Percentiles rank a stretch among this genome's conserved stretches.
Conservation (phyloP, 1,140 invertebrate genomes). For the Drosophila subpulchrella region DNA sequence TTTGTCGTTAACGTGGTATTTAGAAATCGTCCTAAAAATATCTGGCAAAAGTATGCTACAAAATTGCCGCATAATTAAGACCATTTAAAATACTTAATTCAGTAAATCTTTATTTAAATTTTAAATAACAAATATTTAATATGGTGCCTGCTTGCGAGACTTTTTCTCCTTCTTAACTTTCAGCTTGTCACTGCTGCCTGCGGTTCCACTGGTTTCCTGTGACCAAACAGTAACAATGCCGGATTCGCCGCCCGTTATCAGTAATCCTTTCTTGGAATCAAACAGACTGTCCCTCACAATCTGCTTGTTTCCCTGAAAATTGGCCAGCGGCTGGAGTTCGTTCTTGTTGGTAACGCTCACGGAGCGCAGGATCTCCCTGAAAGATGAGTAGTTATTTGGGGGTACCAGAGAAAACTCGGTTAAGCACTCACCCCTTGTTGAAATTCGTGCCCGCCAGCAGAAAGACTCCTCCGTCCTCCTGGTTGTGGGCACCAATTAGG, state of each 20-base stretch:
- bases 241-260: constrained; percentile 89
- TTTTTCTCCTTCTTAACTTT: constrained; percentile 58
- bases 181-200: constrained; percentile 15
- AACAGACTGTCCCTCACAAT: constrained; percentile 88
- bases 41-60: background rate
- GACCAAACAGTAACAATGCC: constrained; percentile 88
- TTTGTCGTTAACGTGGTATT: too few relatives aligned
- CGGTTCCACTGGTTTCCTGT: constrained; percentile 3
- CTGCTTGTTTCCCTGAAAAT: constrained; percentile 88
- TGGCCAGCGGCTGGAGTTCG: constrained; percentile 85
- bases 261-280: constrained; percentile 85
- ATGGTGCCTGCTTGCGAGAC: constrained; percentile 47
- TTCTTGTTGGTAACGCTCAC: constrained; percentile 85
- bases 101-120: background rate
- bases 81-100: background rate
- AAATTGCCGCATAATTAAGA: background rate
- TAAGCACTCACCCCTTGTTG: constrained; percentile 82
- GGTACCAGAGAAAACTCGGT: too few relatives aligned
- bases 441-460: constrained; percentile 88
- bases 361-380: constrained; percentile 86
- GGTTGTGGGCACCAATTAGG: constrained; percentile 86
- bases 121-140: constrained; percentile 32
- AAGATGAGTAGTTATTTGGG: background rate
- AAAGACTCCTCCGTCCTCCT: constrained; percentile 84
- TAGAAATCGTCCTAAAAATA: too few relatives aligned